Conservation (phyloP, 2,888 invertebrate genomes). For the Monoplex corrugatus region DNA sequence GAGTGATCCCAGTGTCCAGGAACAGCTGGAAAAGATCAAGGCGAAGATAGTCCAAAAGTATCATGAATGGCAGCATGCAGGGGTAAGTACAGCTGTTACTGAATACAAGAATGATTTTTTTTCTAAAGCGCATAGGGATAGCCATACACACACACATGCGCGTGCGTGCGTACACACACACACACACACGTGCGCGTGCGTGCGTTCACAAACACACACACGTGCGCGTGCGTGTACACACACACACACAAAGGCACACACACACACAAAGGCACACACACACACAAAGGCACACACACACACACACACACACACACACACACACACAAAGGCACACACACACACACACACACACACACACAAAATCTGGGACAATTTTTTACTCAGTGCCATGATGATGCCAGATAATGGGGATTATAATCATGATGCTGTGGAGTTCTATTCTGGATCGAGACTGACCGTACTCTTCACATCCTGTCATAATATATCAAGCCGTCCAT, state of each 20-base stretch:
- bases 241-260: background rate
- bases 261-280: background rate
- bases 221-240: background rate
- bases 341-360: no score
- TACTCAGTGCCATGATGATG: no score
- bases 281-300: background rate
- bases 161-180: background rate
- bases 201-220: background rate
- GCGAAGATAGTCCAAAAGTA: constrained; percentile 49
- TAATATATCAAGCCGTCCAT: no score
- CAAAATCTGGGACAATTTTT: no score
- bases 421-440: no score
- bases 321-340: no score
- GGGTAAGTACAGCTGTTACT: no score
- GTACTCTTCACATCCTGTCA: no score
- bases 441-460: no score
- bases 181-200: background rate
- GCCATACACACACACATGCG: background rate
- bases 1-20: constrained; percentile 44
- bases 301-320: no score
- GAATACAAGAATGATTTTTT: no score
- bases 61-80: constrained; percentile 34
- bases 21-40: constrained; percentile 38
- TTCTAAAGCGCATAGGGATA: background rate
- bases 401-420: no score